Percentiles rank a stretch among this genome's conserved stretches.
Conservation (phyloP, 2,113 vertebrate species). For the Galeopterus variegatus region DNA sequence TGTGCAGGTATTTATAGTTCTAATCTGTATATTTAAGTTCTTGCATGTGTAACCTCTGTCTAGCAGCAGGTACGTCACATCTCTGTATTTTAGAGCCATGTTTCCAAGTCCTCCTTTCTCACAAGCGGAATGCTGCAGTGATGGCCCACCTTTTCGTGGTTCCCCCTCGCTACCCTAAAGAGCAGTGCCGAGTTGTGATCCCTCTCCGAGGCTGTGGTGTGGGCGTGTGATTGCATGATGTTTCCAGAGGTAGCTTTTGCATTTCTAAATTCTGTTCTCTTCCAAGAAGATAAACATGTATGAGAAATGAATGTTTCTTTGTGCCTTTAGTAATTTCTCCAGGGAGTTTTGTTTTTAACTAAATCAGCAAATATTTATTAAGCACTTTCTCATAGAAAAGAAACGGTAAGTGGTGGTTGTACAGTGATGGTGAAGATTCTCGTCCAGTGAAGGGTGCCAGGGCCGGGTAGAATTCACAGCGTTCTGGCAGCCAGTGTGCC, state of each 20-base stretch:
- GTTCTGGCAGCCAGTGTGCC: no score
- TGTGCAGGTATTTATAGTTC: accelerated
- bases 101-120: neutral
- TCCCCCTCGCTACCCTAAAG: neutral
- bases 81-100: neutral
- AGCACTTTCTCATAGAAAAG: neutral
- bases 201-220: no score
- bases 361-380: neutral
- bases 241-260: no score
- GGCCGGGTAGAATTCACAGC: accelerated
- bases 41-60: accelerated
- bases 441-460: neutral
- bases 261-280: neutral
- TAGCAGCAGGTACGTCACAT: accelerated
- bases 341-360: neutral
- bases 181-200: accelerated
- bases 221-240: accelerated
- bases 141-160: accelerated
- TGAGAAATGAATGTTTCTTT: neutral
- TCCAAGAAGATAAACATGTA: neutral
- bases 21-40: accelerated
- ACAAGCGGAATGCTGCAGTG: accelerated
- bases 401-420: accelerated
- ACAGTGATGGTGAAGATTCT: no score
- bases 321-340: neutral